Percentiles rank a stretch among this genome's conserved stretches.
Evolutionary conservation across 2,888 invertebrate genomes (phyloP).

Genomic region (Perizoma flavofasciatum): DNA sequence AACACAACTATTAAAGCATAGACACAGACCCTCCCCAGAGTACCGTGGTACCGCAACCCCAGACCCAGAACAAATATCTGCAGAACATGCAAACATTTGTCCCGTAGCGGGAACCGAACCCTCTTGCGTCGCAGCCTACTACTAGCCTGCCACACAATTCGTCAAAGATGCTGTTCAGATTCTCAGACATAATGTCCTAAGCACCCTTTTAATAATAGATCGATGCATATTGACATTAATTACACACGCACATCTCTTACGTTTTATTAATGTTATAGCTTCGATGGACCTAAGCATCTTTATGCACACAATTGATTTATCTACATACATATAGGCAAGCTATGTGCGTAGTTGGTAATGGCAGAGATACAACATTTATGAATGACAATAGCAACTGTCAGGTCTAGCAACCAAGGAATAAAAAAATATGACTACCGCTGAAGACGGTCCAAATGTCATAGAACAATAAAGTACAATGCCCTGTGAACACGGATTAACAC

Average conservation of each 20-base stretch:
- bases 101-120: too few relatives aligned
- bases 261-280: slow-evolving; percentile 2
- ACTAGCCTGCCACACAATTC: too few relatives aligned
- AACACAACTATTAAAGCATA: too few relatives aligned
- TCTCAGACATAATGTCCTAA: neutral
- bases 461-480: slow-evolving; percentile 21
- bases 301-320: slow-evolving; percentile 8
- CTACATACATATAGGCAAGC: neutral
- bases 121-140: too few relatives aligned
- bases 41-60: too few relatives aligned
- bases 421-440: slow-evolving; percentile 1
- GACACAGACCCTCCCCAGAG: too few relatives aligned
- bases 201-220: slow-evolving; percentile 1
- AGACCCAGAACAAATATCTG: too few relatives aligned
- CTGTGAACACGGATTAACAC: slow-evolving; percentile 20
- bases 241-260: slow-evolving; percentile 10
- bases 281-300: neutral
- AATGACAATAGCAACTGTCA: slow-evolving; percentile 1
- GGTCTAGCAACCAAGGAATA: neutral
- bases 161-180: too few relatives aligned
- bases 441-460: slow-evolving; percentile 4
- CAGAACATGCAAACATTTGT: too few relatives aligned
- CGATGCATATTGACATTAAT: slow-evolving; percentile 2
- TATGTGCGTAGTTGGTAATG: neutral
- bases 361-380: neutral